Evolutionary conservation across 2,888 invertebrate genomes (phyloP).

Genomic region (Ectropis crepuscularia): DNA sequence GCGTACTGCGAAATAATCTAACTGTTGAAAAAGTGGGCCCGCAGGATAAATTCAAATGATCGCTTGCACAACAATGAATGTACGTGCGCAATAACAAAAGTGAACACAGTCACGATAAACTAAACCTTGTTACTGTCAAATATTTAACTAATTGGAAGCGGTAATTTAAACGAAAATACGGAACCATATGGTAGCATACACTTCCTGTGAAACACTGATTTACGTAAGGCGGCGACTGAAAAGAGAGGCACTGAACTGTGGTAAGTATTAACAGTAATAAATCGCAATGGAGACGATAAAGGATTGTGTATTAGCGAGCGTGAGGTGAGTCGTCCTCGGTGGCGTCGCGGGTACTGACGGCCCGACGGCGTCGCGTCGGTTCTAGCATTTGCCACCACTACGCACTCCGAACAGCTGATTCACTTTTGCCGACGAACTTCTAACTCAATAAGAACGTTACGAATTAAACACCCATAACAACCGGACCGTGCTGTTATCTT

Average conservation of each 20-base stretch:
- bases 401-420: conserved; percentile 76
- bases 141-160: conserved; percentile 19
- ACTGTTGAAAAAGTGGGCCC: conserved; percentile 36
- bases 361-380: conserved; percentile 48
- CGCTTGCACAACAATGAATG: conserved; percentile 46
- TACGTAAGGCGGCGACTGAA: conserved; percentile 10
- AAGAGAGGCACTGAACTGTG: conserved; percentile 18
- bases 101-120: conserved; percentile 42
- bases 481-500: not conserved
- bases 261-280: conserved; percentile 44
- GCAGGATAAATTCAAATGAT: conserved; percentile 45
- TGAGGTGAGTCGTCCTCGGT: conserved; percentile 49
- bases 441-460: conserved; percentile 7
- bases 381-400: conserved; percentile 50
- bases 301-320: conserved; percentile 45
- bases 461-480: conserved; percentile 2
- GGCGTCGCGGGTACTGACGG: conserved; percentile 72
- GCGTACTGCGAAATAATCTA: conserved; percentile 16
- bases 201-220: conserved; percentile 30
- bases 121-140: conserved; percentile 39
- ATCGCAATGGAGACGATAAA: conserved; percentile 58
- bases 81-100: conserved; percentile 23
- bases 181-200: conserved; percentile 18
- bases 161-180: conserved; percentile 19
- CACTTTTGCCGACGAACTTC: conserved; percentile 37